Evolutionary conservation across 1,140 invertebrate genomes (phyloP).

Genomic region (Pachypsylla venusta): DNA sequence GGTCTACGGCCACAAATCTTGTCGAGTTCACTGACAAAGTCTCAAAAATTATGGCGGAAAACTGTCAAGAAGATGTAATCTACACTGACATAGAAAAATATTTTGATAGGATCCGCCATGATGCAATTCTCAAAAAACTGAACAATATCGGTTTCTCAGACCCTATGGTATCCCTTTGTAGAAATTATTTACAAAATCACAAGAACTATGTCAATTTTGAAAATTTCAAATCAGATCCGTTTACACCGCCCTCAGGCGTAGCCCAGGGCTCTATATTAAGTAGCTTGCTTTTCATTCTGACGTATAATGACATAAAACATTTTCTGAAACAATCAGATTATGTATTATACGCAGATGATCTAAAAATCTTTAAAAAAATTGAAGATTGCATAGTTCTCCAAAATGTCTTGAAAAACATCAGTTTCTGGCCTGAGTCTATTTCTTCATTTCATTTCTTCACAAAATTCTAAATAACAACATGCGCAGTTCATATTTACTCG

Average conservation of each 20-base stretch:
- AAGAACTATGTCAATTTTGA: background rate
- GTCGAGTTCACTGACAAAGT: background rate
- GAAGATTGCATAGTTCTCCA: background rate
- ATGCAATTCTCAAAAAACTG: background rate
- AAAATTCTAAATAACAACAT: no score
- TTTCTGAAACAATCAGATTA: background rate
- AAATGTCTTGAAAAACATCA: background rate
- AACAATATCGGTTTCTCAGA: background rate
- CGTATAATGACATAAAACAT: background rate
- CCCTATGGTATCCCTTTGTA: background rate
- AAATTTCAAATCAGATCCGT: background rate
- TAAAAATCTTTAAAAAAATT: background rate
- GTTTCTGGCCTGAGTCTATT: no score
- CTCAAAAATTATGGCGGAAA: background rate
- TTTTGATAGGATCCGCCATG: background rate
- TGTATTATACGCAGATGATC: slow-evolving; percentile 6
- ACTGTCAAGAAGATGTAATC: background rate
- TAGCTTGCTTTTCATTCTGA: slow-evolving; percentile 2
- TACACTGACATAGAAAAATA: background rate
- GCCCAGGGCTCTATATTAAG: background rate
- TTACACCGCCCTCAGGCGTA: background rate
- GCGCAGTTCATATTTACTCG: no score
- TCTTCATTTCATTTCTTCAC: no score
- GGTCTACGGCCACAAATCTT: background rate
- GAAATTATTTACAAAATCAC: background rate